Evolutionary conservation across 2,113 vertebrate genomes (phyloP).

Genomic region (Patagioenas fasciata): DNA sequence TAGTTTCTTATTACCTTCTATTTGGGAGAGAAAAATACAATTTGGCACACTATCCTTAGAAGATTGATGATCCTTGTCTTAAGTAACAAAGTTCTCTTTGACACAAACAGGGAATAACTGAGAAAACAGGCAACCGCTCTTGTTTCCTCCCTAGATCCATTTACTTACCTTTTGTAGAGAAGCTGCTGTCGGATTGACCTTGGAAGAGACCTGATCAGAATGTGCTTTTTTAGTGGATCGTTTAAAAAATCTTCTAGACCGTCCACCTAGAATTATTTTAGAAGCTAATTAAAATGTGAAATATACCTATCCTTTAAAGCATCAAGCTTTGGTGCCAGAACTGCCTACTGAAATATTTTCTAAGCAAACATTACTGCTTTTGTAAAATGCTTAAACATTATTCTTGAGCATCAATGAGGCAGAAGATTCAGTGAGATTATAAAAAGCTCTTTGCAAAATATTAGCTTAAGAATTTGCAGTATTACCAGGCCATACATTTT

Average conservation of each 20-base stretch:
- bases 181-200: slow-evolving; percentile 84
- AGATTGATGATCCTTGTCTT: slow-evolving; percentile 28
- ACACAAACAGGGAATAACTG: slow-evolving; percentile 33
- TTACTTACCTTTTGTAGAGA: slow-evolving; percentile 87
- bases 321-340: neutral
- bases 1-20: slow-evolving; percentile 58
- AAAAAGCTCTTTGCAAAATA: slow-evolving; percentile 7
- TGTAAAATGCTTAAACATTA: slow-evolving; percentile 7
- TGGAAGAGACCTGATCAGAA: slow-evolving; percentile 85
- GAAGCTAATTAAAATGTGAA: slow-evolving; percentile 1
- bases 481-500: neutral
- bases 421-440: neutral
- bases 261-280: slow-evolving; percentile 81
- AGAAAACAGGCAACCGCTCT: neutral
- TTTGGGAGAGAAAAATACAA: slow-evolving; percentile 23
- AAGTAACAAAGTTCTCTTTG: slow-evolving; percentile 5
- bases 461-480: neutral
- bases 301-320: neutral
- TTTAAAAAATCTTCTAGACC: slow-evolving; percentile 87
- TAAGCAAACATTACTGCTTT: neutral
- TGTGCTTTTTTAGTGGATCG: slow-evolving; percentile 88
- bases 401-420: neutral
- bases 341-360: neutral
- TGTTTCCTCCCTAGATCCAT: neutral
- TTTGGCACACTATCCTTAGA: slow-evolving; percentile 7